Conservation (phyloP, 2,113 vertebrate genomes). For the Pseudolaguvia tuberculata region DNA sequence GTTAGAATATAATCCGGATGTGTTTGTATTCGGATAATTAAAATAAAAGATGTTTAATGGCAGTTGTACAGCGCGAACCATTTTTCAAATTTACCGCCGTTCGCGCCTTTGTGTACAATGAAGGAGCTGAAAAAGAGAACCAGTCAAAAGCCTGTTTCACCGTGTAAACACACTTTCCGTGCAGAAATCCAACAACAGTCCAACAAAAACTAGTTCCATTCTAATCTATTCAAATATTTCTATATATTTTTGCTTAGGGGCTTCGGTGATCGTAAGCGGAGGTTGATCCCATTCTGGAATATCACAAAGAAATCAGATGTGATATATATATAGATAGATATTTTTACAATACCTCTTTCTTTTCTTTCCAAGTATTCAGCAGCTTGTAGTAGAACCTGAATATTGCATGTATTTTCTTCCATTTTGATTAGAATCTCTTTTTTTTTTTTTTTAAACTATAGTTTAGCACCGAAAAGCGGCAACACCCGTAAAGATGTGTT, state of each 20-base stretch:
- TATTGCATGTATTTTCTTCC: conserved; percentile 78
- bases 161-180: background rate
- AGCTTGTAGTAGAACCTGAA: conserved; percentile 87
- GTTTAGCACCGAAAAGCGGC: conserved; percentile 2
- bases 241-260: background rate
- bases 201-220: background rate
- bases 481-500: conserved; percentile 26
- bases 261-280: background rate
- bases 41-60: background rate
- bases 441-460: background rate
- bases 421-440: conserved; percentile 60
- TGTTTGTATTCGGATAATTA: background rate
- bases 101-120: conserved; percentile 75
- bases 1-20: background rate
- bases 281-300: background rate
- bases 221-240: background rate
- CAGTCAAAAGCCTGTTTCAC: conserved; percentile 38
- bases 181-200: conserved; percentile 11
- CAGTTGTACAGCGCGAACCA: conserved; percentile 23
- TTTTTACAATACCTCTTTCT: conserved; percentile 69
- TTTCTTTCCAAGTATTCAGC: conserved; percentile 87
- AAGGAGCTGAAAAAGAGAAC: conserved; percentile 67
- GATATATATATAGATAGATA: background rate
- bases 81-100: conserved; percentile 68
- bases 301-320: conserved; percentile 15